Conservation (phyloP, 2,888 invertebrate species). For the Eurois occulta region DNA sequence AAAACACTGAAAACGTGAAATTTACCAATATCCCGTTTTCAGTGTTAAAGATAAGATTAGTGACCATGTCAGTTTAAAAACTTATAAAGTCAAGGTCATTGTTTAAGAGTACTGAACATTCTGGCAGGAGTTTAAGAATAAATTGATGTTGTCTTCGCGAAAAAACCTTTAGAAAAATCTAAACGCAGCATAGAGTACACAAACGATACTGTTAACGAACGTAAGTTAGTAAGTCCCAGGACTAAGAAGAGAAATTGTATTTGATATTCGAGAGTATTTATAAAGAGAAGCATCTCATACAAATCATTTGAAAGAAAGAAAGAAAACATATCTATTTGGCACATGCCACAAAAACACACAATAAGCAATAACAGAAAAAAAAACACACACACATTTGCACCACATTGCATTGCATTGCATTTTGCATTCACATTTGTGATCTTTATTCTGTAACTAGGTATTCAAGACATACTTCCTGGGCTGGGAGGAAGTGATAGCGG, state of each 20-base stretch:
- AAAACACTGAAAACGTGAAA: too few species aligned
- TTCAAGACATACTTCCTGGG: constrained; percentile 99
- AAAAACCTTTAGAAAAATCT: neutral
- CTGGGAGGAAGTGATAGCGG: constrained; percentile 99
- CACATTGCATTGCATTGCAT: too few species aligned
- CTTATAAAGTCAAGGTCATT: too few species aligned
- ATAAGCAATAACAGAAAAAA: too few species aligned
- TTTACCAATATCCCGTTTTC: too few species aligned
- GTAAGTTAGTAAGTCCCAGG: neutral
- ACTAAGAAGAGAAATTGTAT: neutral
- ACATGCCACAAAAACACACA: too few species aligned
- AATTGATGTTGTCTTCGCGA: neutral
- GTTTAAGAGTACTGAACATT: neutral
- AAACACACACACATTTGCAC: too few species aligned
- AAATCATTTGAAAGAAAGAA: too few species aligned
- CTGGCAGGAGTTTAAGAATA: neutral
- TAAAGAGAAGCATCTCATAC: neutral
- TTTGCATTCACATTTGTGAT: too few species aligned
- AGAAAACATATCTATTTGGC: too few species aligned
- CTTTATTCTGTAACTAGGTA: constrained; percentile 87
- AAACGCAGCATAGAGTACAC: neutral
- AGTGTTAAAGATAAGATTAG: too few species aligned
- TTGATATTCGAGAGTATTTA: neutral
- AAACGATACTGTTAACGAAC: neutral
- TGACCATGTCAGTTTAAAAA: too few species aligned